phyloP scores from a whole-genome alignment of 2,113 vertebrate genomes.

The Columba livia region DNA sequence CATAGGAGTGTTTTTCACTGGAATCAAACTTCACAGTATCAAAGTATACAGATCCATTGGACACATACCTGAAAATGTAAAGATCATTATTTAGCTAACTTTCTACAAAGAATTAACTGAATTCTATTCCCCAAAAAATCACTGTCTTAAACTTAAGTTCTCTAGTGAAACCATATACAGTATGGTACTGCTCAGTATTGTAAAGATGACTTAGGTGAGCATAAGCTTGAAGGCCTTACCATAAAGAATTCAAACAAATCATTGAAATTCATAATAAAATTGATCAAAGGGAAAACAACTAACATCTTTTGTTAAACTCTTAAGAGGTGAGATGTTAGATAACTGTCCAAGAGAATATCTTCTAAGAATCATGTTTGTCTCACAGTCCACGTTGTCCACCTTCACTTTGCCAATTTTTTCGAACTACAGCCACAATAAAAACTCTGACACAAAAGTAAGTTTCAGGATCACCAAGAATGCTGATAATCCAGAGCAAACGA shows the following conservation, averaged over 20 bases:
- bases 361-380: neutral
- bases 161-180: neutral
- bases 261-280: neutral
- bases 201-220: neutral
- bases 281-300: neutral
- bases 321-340: neutral
- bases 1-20: constrained; percentile 88
- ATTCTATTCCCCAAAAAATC: neutral
- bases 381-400: neutral
- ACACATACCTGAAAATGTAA: constrained; percentile 84
- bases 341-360: neutral
- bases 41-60: constrained; percentile 95
- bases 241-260: neutral
- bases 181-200: neutral
- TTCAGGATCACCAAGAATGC: neutral
- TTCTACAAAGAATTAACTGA: neutral
- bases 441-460: neutral
- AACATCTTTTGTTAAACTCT: neutral
- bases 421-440: neutral
- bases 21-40: constrained; percentile 88
- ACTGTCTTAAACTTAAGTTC: neutral
- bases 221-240: neutral
- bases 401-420: neutral
- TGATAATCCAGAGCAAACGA: neutral
- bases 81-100: neutral